A percentile compares a stretch with the other conserved stretches of the same genome.
phyloP scores from a whole-genome alignment of 1,140 invertebrate genomes.

The Zaprionus vittiger region DNA sequence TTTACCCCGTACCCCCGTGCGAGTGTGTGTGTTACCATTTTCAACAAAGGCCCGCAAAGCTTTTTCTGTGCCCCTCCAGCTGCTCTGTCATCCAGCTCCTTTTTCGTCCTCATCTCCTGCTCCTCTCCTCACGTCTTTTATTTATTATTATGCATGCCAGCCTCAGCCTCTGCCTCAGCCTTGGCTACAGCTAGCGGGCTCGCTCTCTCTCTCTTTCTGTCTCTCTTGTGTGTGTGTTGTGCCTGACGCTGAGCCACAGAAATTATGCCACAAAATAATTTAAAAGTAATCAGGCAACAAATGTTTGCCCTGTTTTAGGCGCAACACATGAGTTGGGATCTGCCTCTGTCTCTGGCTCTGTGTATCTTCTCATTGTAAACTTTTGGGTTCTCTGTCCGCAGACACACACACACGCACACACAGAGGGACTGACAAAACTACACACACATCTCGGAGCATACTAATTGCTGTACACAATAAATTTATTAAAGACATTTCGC shows the following conservation, averaged over 20 bases:
- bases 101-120: constrained; percentile 23
- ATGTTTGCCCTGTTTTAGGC: constrained; percentile 76
- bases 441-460: constrained; percentile 30
- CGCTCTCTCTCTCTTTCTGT: not conserved
- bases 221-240: constrained; percentile 25
- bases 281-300: constrained; percentile 84
- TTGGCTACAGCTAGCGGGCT: constrained; percentile 31
- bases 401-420: constrained; percentile 29
- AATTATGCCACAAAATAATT: constrained; percentile 84
- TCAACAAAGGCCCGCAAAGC: constrained; percentile 54
- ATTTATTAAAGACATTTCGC: constrained; percentile 72
- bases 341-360: constrained; percentile 14
- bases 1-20: constrained; percentile 22
- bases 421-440: not conserved
- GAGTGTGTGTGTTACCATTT: constrained; percentile 38
- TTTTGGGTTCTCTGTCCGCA: constrained; percentile 26
- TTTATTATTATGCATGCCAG: constrained; percentile 76
- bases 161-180: constrained; percentile 3
- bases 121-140: constrained; percentile 53
- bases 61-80: constrained; percentile 37
- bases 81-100: constrained; percentile 43
- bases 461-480: constrained; percentile 77
- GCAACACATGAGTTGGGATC: constrained; percentile 46
- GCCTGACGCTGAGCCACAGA: constrained; percentile 51
- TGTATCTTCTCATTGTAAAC: constrained; percentile 35